phyloP scores from a whole-genome alignment of 2,113 vertebrate species.

The Ahaetulla prasina region DNA sequence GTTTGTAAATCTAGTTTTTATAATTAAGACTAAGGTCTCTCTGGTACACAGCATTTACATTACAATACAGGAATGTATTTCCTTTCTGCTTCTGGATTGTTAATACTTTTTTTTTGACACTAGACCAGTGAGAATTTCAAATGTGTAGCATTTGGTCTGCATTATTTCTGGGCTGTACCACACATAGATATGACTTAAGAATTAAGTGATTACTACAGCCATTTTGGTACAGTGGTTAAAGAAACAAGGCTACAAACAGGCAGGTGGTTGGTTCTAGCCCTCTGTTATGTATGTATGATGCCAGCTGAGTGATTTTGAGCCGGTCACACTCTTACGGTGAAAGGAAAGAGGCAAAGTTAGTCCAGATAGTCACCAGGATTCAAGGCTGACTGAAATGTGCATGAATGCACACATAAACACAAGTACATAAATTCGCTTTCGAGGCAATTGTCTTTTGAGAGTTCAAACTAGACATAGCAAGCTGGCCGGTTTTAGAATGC shows the following conservation, averaged over 20 bases:
- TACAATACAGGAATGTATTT: not conserved
- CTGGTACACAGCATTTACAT: not conserved
- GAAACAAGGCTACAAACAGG: not conserved
- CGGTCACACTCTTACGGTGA: not conserved
- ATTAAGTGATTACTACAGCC: not conserved
- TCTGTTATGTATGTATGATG: not conserved
- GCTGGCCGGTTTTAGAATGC: not conserved
- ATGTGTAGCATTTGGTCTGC: not conserved
- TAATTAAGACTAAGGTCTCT: not conserved
- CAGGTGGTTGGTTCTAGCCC: not conserved
- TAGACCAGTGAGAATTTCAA: not conserved
- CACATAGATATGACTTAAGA: not conserved
- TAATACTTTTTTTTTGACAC: not conserved
- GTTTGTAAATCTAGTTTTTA: not conserved
- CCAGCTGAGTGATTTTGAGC: not conserved
- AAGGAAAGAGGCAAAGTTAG: not conserved
- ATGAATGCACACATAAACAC: not conserved
- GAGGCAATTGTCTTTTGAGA: not conserved
- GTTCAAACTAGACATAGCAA: not conserved
- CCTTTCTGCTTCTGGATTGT: not conserved
- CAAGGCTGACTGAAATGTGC: not conserved
- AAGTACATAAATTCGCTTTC: not conserved
- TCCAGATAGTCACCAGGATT: not conserved
- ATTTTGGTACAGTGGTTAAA: not conserved
- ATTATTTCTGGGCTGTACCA: not conserved